Base-by-base conservation (phyloP, 2,797 vertebrate genomes). In the Syncerus caffer region DNA sequence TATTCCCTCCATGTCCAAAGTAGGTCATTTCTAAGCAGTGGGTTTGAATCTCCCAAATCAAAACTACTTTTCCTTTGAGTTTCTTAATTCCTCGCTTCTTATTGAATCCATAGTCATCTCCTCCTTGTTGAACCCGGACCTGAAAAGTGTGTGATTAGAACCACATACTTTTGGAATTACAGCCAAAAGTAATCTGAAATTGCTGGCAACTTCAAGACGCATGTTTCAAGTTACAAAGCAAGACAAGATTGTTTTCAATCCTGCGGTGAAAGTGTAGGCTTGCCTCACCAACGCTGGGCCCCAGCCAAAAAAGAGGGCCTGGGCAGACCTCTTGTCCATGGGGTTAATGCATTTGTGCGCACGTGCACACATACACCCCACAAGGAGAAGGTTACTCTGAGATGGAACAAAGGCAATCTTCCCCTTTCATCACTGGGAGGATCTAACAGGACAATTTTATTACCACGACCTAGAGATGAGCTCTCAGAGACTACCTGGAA, bases 61-160 rank as follows among this genome's bases (percentile, higher is more conserved):
- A 86, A 97, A 86, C 29, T 14, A 31, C 38, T 23, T 80, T 58
- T 71, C 64, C 78, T 94, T 71, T 89, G 62, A 94, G 79, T 57
- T 78, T 23, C 64, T 89, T 83, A 62, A 89, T 78, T 93, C 38
- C 47, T 67, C 53, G 21, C 84, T 85, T 58, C 88, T 79, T 79
- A 17, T 31, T 47, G 71, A 83, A 85, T 34, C 76, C 25, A 10
- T 58, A 85, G 83, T 79, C 67, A 64, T 57, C 57, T 51, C 42
- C 27, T 55, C 38, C 27, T 15, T 16, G 11, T 64, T 85, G 31
- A 53, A 58, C 15, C 19, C 42, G 19, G 45, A 53, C 71, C 25
- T 85, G 55, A 95, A 89, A 58, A 55, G 93, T 96, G 82, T 82
- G 79, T 82, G 88, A 71, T 64, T 53, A 94, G 79, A 96, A 91